These are phyloP conservation scores for Hypomecis punctinalis DNA, from an alignment of 2,888 invertebrate genomes.

Conservation along the genomic window DNA sequence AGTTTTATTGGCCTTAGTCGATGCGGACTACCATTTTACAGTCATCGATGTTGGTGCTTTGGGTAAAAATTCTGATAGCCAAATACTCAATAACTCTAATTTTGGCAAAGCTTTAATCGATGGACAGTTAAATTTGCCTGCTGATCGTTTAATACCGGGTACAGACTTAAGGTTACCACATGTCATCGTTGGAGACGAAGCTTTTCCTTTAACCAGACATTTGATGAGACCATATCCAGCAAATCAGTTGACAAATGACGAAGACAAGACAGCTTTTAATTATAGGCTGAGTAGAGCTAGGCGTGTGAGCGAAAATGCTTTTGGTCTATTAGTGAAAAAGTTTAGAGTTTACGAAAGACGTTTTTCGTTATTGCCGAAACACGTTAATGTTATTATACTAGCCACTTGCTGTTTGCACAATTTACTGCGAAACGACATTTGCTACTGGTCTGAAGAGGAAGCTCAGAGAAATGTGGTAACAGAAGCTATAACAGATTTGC, in stretches of 20 bases:
- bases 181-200: background rate
- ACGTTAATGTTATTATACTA: slow-evolving; percentile 8
- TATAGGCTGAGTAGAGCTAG: background rate
- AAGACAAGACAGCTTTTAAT: background rate
- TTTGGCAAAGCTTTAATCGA: background rate
- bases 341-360: slow-evolving; percentile 1
- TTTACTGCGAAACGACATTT: too few relatives aligned
- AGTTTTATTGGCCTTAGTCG: background rate
- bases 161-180: background rate
- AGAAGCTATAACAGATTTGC: slow-evolving; percentile 1
- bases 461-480: too few relatives aligned
- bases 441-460: too few relatives aligned
- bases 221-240: background rate
- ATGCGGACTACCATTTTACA: background rate
- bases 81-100: background rate
- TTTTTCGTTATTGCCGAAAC: slow-evolving; percentile 6
- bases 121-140: background rate
- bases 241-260: background rate
- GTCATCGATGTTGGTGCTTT: background rate
- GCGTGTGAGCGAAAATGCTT: background rate
- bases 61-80: background rate
- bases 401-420: background rate
- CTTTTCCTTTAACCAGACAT: background rate
- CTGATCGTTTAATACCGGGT: slow-evolving; percentile 3
- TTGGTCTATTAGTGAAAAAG: slow-evolving; percentile 11